Conservation (phyloP, 2,888 invertebrate species). For the Carpatolechia fugitivella region DNA sequence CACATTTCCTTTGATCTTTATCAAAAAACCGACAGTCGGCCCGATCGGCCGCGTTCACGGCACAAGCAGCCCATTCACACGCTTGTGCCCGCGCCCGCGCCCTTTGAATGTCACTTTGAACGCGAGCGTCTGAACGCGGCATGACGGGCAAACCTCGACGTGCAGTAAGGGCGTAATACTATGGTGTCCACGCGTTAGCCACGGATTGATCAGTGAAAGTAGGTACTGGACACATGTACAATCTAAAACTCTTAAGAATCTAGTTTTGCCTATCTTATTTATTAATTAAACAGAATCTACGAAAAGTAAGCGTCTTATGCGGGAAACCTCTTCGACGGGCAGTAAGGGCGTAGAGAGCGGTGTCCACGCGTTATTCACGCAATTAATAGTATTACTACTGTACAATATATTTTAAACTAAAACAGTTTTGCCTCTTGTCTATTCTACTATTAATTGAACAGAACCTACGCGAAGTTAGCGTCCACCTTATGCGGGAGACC, state of each 20-base stretch:
- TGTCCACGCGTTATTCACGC: constrained; percentile 89
- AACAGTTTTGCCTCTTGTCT: too few relatives aligned
- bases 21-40: too few relatives aligned
- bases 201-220: constrained; percentile 86
- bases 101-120: too few relatives aligned
- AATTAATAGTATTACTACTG: constrained; percentile 82
- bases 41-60: too few relatives aligned
- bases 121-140: too few relatives aligned
- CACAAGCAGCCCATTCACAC: too few relatives aligned
- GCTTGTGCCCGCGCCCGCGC: too few relatives aligned
- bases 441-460: constrained; percentile 52
- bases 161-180: constrained; percentile 73
- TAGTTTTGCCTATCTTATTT: background rate
- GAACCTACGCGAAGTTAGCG: constrained; percentile 92
- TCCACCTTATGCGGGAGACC: constrained; percentile 85
- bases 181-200: constrained; percentile 86
- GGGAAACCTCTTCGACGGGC: constrained; percentile 81
- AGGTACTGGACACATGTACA: too few relatives aligned
- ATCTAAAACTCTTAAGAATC: too few relatives aligned
- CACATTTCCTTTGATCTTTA: too few relatives aligned
- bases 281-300: constrained; percentile 87
- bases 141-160: too few relatives aligned
- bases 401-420: too few relatives aligned
- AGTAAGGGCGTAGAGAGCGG: constrained; percentile 67
- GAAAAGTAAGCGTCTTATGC: constrained; percentile 91